Conservation (phyloP, 2,888 invertebrate genomes). For the Dione juno region DNA sequence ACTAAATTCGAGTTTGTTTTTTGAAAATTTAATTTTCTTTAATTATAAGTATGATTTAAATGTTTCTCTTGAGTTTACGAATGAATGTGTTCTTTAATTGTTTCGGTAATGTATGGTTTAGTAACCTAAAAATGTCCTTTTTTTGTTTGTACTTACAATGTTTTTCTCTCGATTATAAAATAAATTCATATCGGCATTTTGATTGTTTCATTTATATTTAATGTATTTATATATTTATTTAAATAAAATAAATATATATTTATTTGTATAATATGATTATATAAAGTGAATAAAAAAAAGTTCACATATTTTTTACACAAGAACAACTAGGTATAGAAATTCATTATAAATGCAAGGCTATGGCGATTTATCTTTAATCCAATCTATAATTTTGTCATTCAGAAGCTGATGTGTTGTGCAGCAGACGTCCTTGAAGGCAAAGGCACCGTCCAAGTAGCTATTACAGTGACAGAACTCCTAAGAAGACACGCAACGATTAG, state of each 20-base stretch:
- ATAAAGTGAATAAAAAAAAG: too few species aligned
- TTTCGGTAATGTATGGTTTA: constrained; percentile 48
- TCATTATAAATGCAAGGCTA: background rate
- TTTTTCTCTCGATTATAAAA: constrained; percentile 68
- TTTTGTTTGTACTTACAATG: constrained; percentile 74
- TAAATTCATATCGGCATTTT: constrained; percentile 70
- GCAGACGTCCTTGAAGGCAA: constrained; percentile 96
- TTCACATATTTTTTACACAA: too few species aligned
- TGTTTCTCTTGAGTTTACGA: constrained; percentile 47
- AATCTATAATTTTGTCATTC: constrained; percentile 59
- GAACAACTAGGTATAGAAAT: too few species aligned
- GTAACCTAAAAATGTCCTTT: constrained; percentile 58
- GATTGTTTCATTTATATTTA: constrained; percentile 49
- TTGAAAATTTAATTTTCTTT: constrained; percentile 27
- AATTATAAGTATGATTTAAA: constrained; percentile 15
- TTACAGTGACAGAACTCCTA: constrained; percentile 93
- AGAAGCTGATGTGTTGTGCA: constrained; percentile 95
- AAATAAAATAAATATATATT: too few species aligned
- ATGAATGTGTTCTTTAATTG: constrained; percentile 49
- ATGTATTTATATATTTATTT: too few species aligned
- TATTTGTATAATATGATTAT: too few species aligned
- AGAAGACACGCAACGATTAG: constrained; percentile 76
- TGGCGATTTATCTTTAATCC: background rate
- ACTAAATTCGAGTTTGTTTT: constrained; percentile 47
- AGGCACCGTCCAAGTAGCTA: constrained; percentile 93